phyloP scores from a whole-genome alignment of 2,797 vertebrate species.

The Borostomias antarcticus region DNA sequence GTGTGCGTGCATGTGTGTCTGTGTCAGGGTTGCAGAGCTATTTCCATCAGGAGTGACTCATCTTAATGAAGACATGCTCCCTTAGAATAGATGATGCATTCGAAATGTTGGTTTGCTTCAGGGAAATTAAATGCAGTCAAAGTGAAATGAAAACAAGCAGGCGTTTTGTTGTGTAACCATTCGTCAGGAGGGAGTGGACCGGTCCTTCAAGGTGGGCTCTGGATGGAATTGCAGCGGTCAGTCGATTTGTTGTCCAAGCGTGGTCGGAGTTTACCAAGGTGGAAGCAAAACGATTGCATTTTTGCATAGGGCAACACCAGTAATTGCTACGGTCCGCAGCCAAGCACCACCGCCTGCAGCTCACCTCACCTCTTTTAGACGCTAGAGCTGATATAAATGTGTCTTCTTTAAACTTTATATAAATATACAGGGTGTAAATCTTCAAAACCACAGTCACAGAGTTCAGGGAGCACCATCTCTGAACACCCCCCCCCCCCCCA shows the following conservation, averaged over 20 bases:
- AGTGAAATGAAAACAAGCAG: conserved; percentile 40
- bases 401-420: conserved; percentile 53
- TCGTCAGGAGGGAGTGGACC: conserved; percentile 33
- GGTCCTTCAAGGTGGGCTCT: conserved; percentile 73
- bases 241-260: conserved; percentile 72
- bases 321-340: conserved; percentile 51
- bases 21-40: conserved; percentile 51
- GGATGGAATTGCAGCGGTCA: conserved; percentile 70
- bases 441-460: conserved; percentile 52
- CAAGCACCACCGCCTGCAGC: conserved; percentile 50
- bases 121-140: conserved; percentile 30
- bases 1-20: conserved; percentile 22
- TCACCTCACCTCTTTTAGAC: conserved; percentile 52
- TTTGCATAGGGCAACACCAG: conserved; percentile 67
- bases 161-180: conserved; percentile 42
- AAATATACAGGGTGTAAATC: conserved; percentile 68
- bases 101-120: conserved; percentile 11
- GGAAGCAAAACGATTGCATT: conserved; percentile 62
- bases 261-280: conserved; percentile 67
- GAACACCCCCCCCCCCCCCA: too few species aligned
- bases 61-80: conserved; percentile 24
- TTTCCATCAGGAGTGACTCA: conserved; percentile 61
- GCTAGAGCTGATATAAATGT: conserved; percentile 60
- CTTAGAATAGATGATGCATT: background rate
- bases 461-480: too few species aligned